A percentile compares a stretch with the other conserved stretches of the same genome.
Evolutionary conservation across 2,113 vertebrate species (phyloP).

Genomic region (Hippolais icterina): DNA sequence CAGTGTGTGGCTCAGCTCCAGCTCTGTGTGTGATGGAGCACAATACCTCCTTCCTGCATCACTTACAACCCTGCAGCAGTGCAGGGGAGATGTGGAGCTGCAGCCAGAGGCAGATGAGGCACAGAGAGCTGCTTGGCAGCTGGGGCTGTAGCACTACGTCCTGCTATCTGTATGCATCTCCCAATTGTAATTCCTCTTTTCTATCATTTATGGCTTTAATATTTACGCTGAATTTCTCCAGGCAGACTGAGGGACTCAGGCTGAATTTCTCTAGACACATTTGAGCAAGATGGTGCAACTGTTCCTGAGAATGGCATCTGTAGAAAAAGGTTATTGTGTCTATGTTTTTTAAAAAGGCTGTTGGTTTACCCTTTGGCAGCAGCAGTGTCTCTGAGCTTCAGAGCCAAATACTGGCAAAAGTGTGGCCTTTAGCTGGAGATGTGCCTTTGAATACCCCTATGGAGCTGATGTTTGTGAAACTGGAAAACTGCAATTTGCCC

Average conservation of each 20-base stretch:
- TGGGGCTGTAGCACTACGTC: background rate
- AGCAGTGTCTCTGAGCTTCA: background rate
- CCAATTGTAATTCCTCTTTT: background rate
- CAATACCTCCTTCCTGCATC: accelerated
- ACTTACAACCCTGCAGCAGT: background rate
- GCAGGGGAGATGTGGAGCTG: accelerated
- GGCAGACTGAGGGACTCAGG: background rate
- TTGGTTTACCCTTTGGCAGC: background rate
- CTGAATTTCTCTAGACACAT: background rate
- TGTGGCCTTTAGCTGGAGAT: background rate
- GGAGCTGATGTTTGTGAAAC: background rate
- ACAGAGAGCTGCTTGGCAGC: background rate
- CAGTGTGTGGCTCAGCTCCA: background rate
- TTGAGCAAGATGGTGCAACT: background rate
- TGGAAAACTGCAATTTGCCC: background rate
- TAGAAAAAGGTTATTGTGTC: background rate
- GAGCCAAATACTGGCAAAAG: background rate
- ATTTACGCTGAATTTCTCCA: background rate
- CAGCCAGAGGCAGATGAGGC: background rate
- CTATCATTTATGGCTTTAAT: background rate
- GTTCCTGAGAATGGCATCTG: background rate
- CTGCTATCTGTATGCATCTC: background rate
- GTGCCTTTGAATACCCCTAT: background rate
- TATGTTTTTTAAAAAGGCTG: background rate
- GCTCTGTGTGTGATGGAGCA: background rate